phyloP scores from a whole-genome alignment of 2,113 vertebrate species.

The Mus spicilegus region DNA sequence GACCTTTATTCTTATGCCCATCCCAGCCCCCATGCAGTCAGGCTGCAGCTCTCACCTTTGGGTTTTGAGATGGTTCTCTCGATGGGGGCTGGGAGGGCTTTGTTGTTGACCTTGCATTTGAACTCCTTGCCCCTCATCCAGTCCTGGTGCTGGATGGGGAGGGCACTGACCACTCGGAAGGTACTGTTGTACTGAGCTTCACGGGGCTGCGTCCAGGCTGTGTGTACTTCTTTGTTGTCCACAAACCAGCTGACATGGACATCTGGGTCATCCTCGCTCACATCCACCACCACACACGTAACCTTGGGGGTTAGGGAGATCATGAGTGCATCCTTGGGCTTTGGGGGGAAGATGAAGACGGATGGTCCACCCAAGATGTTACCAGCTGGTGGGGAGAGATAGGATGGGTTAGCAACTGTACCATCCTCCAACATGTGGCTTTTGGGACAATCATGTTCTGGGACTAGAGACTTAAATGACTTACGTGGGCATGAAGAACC shows the following conservation, averaged over 20 bases:
- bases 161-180: neutral
- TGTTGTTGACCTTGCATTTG: conserved; percentile 75
- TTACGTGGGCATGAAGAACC: conserved; percentile 2
- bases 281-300: conserved; percentile 64
- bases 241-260: conserved; percentile 64
- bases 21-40: neutral
- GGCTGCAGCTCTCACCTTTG: conserved; percentile 31
- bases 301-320: neutral
- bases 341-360: conserved; percentile 71
- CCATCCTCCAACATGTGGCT: fast-evolving
- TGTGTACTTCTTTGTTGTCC: fast-evolving
- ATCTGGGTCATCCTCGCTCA: fast-evolving
- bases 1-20: neutral
- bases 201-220: fast-evolving
- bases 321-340: conserved; percentile 68
- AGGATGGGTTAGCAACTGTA: neutral
- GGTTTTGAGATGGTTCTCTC: conserved; percentile 13
- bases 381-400: neutral
- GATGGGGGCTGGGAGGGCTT: neutral
- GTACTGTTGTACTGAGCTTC: conserved; percentile 67
- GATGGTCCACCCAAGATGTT: neutral
- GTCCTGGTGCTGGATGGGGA: conserved; percentile 50
- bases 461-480: neutral
- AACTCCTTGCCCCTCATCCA: conserved; percentile 64
- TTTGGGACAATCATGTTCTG: neutral